Evolutionary conservation across 2,888 invertebrate species (phyloP).

Genomic region (Eupithecia exiguata): DNA sequence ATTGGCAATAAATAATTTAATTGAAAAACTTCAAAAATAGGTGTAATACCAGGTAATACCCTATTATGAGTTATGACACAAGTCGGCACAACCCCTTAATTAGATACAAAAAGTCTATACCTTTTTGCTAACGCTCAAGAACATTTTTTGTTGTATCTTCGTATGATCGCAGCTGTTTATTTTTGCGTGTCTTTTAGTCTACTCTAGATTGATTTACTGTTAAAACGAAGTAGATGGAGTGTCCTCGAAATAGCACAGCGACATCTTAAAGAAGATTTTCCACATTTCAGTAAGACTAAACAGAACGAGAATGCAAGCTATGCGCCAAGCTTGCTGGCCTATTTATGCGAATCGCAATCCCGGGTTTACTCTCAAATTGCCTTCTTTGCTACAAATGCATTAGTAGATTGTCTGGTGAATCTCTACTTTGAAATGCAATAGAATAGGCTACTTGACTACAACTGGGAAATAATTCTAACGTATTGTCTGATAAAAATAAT

Average conservation of each 20-base stretch:
- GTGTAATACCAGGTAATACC: too few relatives aligned
- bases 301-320: conserved; percentile 17
- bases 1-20: too few relatives aligned
- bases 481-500: too few relatives aligned
- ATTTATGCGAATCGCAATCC: conserved; percentile 19
- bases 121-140: not conserved
- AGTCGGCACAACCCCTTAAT: not conserved
- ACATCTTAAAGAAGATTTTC: conserved; percentile 4
- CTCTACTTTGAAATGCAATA: conserved; percentile 10
- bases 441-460: too few relatives aligned
- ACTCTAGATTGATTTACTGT: not conserved
- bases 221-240: not conserved
- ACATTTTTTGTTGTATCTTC: not conserved
- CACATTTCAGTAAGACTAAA: conserved; percentile 10
- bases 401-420: conserved; percentile 20
- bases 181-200: not conserved
- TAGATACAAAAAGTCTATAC: not conserved
- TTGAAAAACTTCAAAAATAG: too few relatives aligned
- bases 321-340: conserved; percentile 19
- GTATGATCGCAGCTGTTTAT: not conserved
- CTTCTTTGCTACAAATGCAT: conserved; percentile 16
- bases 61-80: too few relatives aligned
- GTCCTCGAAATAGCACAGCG: not conserved
- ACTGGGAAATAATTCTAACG: too few relatives aligned
- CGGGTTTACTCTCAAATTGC: conserved; percentile 10